These are phyloP conservation scores for Copidosoma aretas DNA, from an alignment of 2,888 invertebrate species.

Conservation along the genomic window DNA sequence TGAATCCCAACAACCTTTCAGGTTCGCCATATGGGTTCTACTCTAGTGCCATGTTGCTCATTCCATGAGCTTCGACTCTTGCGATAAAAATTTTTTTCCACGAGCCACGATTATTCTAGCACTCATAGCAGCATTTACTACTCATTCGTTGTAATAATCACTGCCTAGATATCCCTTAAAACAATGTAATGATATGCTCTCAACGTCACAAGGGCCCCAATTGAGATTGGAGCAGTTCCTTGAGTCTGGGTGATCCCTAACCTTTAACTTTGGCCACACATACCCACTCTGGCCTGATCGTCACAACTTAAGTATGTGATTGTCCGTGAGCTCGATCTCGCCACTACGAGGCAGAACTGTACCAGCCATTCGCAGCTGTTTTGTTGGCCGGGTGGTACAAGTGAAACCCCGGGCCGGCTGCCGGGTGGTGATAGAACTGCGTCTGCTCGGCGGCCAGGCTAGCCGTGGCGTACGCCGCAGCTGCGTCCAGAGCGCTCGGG, in stretches of 20 bases:
- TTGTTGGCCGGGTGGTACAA: slow-evolving; percentile 83
- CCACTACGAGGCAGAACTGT: slow-evolving; percentile 78
- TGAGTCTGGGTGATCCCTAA: too few species aligned
- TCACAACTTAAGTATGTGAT: slow-evolving; percentile 57
- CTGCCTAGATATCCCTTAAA: too few species aligned
- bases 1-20: slow-evolving; percentile 10
- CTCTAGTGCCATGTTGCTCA: slow-evolving; percentile 1
- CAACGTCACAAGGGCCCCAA: too few species aligned
- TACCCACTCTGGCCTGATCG: background rate
- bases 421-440: slow-evolving; percentile 83
- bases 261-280: background rate
- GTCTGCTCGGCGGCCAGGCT: slow-evolving; percentile 76
- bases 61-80: slow-evolving; percentile 15
- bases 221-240: too few species aligned
- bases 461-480: slow-evolving; percentile 69
- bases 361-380: slow-evolving; percentile 78
- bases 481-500: slow-evolving; percentile 65
- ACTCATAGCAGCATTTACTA: too few species aligned
- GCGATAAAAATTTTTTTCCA: background rate
- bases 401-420: slow-evolving; percentile 79
- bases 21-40: slow-evolving; percentile 2
- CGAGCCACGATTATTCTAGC: background rate
- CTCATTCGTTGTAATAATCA: too few species aligned
- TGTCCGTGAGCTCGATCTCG: slow-evolving; percentile 42
- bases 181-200: too few species aligned